Evolutionary conservation across 2,797 vertebrate genomes (phyloP).

Genomic region (Heterohyrax brucei): DNA sequence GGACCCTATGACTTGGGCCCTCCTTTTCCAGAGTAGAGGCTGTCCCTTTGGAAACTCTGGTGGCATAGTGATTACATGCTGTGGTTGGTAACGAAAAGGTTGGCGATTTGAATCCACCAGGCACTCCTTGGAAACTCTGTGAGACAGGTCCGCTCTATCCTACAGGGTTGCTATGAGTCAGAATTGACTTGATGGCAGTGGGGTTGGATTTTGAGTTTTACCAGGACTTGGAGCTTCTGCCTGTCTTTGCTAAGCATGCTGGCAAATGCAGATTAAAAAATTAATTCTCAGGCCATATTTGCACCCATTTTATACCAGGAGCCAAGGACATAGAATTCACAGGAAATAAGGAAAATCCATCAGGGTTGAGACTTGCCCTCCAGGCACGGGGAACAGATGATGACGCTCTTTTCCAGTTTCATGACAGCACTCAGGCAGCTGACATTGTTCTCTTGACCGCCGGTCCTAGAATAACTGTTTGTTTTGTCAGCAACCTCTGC

Average conservation of each 20-base stretch:
- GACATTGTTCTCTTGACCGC: background rate
- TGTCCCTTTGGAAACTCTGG: background rate
- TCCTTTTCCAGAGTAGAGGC: background rate
- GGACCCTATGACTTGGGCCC: too few relatives aligned
- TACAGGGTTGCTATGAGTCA: too few relatives aligned
- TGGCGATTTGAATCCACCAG: too few relatives aligned
- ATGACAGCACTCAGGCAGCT: background rate
- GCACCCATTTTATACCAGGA: background rate
- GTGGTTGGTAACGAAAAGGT: too few relatives aligned
- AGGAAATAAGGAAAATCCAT: background rate
- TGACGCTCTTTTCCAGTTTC: background rate
- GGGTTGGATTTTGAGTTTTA: too few relatives aligned
- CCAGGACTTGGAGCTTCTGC: background rate
- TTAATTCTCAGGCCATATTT: background rate
- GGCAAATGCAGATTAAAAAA: background rate
- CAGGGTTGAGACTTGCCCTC: background rate
- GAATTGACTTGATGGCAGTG: too few relatives aligned
- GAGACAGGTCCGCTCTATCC: too few relatives aligned
- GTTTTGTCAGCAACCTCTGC: background rate
- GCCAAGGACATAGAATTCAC: background rate
- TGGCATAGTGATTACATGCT: too few relatives aligned
- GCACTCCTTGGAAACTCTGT: too few relatives aligned
- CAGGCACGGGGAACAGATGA: fast-evolving
- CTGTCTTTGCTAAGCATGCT: background rate
- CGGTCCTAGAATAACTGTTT: background rate